phyloP scores from a whole-genome alignment of 2,797 vertebrate species.

The Poecilia picta region DNA sequence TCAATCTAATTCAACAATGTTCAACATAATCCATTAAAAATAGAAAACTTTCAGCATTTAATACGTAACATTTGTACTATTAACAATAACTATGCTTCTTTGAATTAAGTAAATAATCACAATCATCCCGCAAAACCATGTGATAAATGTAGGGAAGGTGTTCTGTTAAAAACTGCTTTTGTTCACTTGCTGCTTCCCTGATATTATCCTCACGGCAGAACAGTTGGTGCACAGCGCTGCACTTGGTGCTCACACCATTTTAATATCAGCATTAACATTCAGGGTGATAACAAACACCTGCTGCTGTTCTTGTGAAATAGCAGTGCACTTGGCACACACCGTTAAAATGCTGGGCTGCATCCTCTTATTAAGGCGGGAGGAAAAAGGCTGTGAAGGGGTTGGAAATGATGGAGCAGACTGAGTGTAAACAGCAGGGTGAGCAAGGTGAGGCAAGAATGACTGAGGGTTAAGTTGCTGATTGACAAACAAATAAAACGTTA shows the following conservation, averaged over 20 bases:
- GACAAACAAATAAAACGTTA: constrained; percentile 63
- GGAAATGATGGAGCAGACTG: constrained; percentile 44
- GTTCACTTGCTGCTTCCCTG: neutral
- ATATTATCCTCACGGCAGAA: constrained; percentile 11
- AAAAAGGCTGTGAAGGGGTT: constrained; percentile 18
- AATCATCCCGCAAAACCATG: neutral
- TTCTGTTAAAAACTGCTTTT: neutral
- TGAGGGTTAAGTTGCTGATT: constrained; percentile 45
- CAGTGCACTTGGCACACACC: constrained; percentile 48
- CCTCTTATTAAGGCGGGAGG: constrained; percentile 24
- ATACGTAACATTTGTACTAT: neutral
- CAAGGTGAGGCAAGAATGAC: constrained; percentile 16
- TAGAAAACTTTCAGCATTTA: neutral
- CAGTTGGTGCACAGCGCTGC: constrained; percentile 26
- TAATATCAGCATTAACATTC: constrained; percentile 65
- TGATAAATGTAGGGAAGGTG: neutral
- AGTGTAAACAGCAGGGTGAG: constrained; percentile 42
- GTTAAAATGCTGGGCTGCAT: constrained; percentile 8
- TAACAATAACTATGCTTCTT: neutral
- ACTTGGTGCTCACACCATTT: constrained; percentile 34
- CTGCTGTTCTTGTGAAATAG: constrained; percentile 49
- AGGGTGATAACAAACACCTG: constrained; percentile 59
- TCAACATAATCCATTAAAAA: neutral
- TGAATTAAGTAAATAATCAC: neutral
- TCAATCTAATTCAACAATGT: neutral